A percentile compares a stretch with the other conserved stretches of the same genome.
phyloP scores from a whole-genome alignment of 2,113 vertebrate species.

The Tetrao urogallus region DNA sequence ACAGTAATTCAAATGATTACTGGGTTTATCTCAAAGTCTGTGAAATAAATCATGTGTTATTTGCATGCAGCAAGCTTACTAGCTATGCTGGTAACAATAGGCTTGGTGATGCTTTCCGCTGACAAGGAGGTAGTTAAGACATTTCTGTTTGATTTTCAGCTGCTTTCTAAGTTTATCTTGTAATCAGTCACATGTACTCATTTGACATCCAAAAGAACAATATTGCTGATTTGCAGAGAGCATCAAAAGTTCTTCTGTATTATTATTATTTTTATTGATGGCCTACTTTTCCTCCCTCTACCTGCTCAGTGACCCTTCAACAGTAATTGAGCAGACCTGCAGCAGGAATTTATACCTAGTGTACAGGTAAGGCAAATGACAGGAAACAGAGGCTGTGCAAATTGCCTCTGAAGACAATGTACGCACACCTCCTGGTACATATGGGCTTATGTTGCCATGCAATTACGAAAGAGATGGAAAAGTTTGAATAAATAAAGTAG shows the following conservation, averaged over 20 bases:
- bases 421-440: background rate
- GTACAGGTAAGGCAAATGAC: background rate
- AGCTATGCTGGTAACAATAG: background rate
- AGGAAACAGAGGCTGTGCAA: background rate
- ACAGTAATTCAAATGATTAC: background rate
- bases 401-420: background rate
- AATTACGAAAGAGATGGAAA: background rate
- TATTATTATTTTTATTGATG: conserved; percentile 30
- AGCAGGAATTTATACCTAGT: background rate
- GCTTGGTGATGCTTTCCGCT: background rate
- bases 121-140: background rate
- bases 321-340: background rate
- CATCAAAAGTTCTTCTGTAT: background rate
- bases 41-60: conserved; percentile 32
- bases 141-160: conserved; percentile 12
- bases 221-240: background rate
- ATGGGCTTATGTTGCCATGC: background rate
- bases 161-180: conserved; percentile 9
- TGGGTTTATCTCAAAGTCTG: conserved; percentile 15
- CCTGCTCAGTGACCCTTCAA: background rate
- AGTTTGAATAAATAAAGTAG: background rate
- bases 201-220: conserved; percentile 15
- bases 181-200: background rate
- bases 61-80: conserved; percentile 26
- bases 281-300: background rate